Percentiles rank a stretch among this genome's conserved stretches.
phyloP scores from a whole-genome alignment of 2,888 invertebrate species.

The Carpatolechia fugitivella region DNA sequence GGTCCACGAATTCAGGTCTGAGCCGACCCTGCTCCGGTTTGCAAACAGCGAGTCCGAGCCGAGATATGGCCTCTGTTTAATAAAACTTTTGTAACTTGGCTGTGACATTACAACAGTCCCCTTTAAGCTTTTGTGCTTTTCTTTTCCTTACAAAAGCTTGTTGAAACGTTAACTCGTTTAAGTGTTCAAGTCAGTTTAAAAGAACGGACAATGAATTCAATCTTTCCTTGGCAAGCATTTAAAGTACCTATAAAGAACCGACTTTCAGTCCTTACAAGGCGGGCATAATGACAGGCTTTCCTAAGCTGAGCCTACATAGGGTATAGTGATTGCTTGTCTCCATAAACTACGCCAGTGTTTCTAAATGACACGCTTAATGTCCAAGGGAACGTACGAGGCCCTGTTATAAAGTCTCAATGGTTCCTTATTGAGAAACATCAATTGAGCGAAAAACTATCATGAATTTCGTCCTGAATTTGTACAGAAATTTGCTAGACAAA shows the following conservation, averaged over 20 bases:
- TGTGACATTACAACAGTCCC: conserved; percentile 39
- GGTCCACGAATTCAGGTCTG: not conserved
- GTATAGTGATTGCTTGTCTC: conserved; percentile 16
- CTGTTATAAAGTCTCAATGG: not conserved
- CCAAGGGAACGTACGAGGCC: not conserved
- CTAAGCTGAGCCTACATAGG: conserved; percentile 12
- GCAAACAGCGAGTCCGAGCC: conserved; percentile 32
- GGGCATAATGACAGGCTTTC: conserved; percentile 18
- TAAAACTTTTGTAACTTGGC: conserved; percentile 46
- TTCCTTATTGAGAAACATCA: not conserved
- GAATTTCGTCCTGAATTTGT: too few species aligned
- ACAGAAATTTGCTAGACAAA: too few species aligned
- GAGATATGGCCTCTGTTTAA: conserved; percentile 38
- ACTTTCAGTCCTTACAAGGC: conserved; percentile 29
- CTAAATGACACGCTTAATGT: conserved; percentile 14
- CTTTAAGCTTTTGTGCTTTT: conserved; percentile 31
- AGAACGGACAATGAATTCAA: conserved; percentile 47
- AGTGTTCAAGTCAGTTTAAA: conserved; percentile 42
- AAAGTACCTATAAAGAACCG: conserved; percentile 35
- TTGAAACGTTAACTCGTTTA: conserved; percentile 43
- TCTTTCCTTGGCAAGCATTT: conserved; percentile 30
- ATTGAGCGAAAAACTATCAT: not conserved
- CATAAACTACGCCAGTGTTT: conserved; percentile 15
- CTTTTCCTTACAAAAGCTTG: conserved; percentile 37
- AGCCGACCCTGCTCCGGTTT: conserved; percentile 1